Base-by-base conservation (phyloP, 1,140 invertebrate genomes). In the Leptonema lineaticorne region DNA sequence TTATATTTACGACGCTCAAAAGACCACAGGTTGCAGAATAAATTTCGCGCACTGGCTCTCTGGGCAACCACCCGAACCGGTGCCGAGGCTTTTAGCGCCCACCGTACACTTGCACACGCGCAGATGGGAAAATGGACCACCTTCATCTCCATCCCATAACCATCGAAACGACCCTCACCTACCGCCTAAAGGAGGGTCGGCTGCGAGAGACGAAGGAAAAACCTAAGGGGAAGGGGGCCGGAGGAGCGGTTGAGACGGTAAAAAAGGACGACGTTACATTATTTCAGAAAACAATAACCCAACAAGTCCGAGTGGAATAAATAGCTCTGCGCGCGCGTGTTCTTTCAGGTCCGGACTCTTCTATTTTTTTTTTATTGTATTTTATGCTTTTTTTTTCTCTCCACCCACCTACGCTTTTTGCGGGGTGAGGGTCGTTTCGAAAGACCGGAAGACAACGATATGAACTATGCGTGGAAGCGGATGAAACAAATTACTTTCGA, bases 1-100 rank as follows among this genome's bases (percentile, higher is more conserved):
- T 80, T 81, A 81, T 81, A 81, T 81, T 82, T 82, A 82, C 78
- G 81, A 82, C 79, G 79, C 80, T 82, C 79, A 81, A 81, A 81
- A 81, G 80, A 81, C 81, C 79, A 79, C 79, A 77, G 76, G 79
- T 81, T 79, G 58, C 58, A 75, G 77, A 78, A 76, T 48, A 64
- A 64, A 64, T 53, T 48, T 53, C 45, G 22, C 24, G 16, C 27
- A 14, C 24, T 8, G 30, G 27, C 45, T 6, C 7, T 41, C 16
- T 26, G 48, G 6, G 20, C 11, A 45, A 14, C 16, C 22, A 26
- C 16, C 37, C 37, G 16, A 11, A 11, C 3, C 37, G 2, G 11
- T 16, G 37, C 11, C 9, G 37, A 16, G 16, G 37, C 37, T 41
- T 41, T 41, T 41, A 41, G 9, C 37, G 37, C 37, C 9, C 37